phyloP scores from a whole-genome alignment of 2,113 vertebrate genomes.

The Regulus satrapa region DNA sequence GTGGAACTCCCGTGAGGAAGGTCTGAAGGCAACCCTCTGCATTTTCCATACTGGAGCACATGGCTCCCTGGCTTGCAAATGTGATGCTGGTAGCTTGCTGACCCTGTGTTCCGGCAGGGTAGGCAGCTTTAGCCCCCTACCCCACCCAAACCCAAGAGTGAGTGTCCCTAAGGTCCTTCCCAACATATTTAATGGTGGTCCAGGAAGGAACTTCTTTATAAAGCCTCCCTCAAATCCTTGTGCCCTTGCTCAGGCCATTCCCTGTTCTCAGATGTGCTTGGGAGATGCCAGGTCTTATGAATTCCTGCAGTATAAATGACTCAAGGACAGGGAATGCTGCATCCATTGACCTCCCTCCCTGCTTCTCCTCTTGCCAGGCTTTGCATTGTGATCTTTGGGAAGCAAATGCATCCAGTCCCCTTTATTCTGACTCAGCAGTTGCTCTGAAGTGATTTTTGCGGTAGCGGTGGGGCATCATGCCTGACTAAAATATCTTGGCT shows the following conservation, averaged over 20 bases:
- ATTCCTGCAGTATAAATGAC: constrained; percentile 35
- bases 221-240: neutral
- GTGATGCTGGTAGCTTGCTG: fast-evolving
- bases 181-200: fast-evolving
- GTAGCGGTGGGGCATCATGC: constrained; percentile 56
- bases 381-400: constrained; percentile 35
- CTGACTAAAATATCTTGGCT: constrained; percentile 64
- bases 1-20: neutral
- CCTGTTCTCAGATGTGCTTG: neutral
- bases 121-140: neutral
- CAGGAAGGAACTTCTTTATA: neutral
- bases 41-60: neutral
- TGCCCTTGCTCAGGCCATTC: neutral
- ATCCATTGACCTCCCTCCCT: constrained; percentile 9
- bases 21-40: neutral
- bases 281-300: neutral
- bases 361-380: neutral
- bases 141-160: neutral
- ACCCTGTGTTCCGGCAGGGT: neutral
- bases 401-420: neutral
- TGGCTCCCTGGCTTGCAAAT: neutral
- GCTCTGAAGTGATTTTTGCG: constrained; percentile 43
- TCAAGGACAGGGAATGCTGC: constrained; percentile 4
- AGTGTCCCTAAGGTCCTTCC: neutral
- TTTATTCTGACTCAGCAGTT: constrained; percentile 64